These are phyloP conservation scores for Anthophora plumipes DNA, from an alignment of 2,888 invertebrate species.

Conservation along the genomic window DNA sequence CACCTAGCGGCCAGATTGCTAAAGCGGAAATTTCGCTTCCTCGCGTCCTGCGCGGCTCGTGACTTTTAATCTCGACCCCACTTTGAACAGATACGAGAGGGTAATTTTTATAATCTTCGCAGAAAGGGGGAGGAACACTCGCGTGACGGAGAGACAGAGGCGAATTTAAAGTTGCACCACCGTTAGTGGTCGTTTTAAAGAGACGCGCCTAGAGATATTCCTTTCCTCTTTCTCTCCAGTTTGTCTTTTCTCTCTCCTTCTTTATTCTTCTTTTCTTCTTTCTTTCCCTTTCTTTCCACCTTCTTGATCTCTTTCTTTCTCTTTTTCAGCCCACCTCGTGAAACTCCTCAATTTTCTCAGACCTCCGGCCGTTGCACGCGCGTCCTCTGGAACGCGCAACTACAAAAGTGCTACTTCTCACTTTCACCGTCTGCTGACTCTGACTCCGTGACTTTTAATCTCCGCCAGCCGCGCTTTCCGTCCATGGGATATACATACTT, in stretches of 20 bases:
- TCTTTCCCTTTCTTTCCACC: not conserved
- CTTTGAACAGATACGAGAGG: constrained; percentile 45
- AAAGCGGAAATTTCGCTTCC: constrained; percentile 66
- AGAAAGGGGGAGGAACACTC: constrained; percentile 13
- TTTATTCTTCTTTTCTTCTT: not conserved
- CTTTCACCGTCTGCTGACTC: constrained; percentile 66
- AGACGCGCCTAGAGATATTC: constrained; percentile 31
- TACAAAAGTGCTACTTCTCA: constrained; percentile 66
- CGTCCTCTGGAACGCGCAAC: constrained; percentile 38
- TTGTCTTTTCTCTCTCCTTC: constrained; percentile 6
- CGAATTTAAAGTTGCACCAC: constrained; percentile 62
- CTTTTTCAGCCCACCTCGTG: not conserved
- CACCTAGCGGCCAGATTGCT: constrained; percentile 57
- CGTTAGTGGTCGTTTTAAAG: constrained; percentile 38
- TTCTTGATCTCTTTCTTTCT: not conserved
- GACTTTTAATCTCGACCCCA: constrained; percentile 71
- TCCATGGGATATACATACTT: constrained; percentile 37
- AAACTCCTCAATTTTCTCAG: constrained; percentile 38
- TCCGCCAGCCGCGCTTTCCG: constrained; percentile 41
- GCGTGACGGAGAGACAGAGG: constrained; percentile 17
- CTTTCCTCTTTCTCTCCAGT: not conserved
- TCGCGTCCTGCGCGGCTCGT: constrained; percentile 44
- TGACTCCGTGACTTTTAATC: constrained; percentile 68
- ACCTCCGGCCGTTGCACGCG: too few relatives aligned
- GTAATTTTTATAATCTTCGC: constrained; percentile 68